Conservation (phyloP, 2,888 invertebrate genomes). For the Callosobruchus maculatus region DNA sequence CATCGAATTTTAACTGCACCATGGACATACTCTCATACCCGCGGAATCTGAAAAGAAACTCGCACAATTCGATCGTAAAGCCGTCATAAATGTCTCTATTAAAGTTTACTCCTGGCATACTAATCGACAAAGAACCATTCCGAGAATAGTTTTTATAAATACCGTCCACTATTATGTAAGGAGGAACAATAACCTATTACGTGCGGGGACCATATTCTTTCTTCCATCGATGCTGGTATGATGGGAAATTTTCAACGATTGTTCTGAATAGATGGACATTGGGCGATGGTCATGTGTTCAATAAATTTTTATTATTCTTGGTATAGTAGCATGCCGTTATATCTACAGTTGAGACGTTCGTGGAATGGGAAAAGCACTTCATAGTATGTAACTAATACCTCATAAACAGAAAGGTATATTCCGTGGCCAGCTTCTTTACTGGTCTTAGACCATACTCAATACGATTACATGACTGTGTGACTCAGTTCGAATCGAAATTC, state of each 20-base stretch:
- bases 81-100: neutral
- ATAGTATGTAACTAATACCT: too few species aligned
- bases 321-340: neutral
- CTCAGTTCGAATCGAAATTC: too few species aligned
- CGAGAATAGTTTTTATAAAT: neutral
- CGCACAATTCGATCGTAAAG: neutral
- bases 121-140: neutral
- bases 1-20: neutral
- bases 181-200: neutral
- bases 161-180: neutral
- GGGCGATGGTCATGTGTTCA: neutral
- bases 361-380: neutral
- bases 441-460: too few species aligned
- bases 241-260: neutral
- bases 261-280: neutral
- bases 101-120: neutral
- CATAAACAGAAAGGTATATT: too few species aligned
- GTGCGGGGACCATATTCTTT: neutral
- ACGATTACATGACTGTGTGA: too few species aligned
- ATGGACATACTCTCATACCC: neutral
- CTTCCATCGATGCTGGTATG: neutral
- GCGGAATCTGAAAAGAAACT: neutral
- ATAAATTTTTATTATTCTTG: neutral
- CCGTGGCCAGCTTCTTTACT: too few species aligned
- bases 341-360: neutral